Percentiles rank a stretch among this genome's conserved stretches.
phyloP scores from a whole-genome alignment of 2,888 invertebrate genomes.

The Schizaphis graminum region DNA sequence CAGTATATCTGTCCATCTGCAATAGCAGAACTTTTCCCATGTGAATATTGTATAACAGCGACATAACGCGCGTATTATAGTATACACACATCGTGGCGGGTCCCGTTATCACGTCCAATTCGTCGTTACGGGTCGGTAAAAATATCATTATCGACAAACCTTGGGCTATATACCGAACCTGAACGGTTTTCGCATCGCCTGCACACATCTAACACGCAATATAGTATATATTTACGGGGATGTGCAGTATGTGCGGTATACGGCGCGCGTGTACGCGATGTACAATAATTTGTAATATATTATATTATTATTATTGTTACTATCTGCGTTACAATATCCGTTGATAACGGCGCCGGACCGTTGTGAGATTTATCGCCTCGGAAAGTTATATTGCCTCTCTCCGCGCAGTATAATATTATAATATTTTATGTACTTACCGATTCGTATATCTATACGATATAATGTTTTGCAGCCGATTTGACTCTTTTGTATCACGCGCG shows the following conservation, averaged over 20 bases:
- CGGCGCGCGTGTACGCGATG: background rate
- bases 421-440: no score
- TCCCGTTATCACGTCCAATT: background rate
- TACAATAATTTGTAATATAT: background rate
- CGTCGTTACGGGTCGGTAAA: background rate
- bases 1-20: background rate
- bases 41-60: background rate
- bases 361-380: conserved; percentile 4
- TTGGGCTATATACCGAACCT: background rate
- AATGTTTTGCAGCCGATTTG: background rate
- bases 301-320: background rate
- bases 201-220: no score
- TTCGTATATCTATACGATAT: background rate
- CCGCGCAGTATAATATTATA: background rate
- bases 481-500: background rate
- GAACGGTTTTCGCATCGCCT: background rate
- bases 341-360: conserved; percentile 22
- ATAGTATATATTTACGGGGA: background rate
- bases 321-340: background rate
- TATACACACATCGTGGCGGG: background rate
- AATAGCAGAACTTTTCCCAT: background rate
- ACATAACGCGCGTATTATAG: background rate
- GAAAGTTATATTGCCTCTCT: conserved; percentile 38
- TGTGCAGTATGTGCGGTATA: background rate
- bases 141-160: background rate